phyloP scores from a whole-genome alignment of 2,888 invertebrate genomes.

The Drosophila kuntzei region DNA sequence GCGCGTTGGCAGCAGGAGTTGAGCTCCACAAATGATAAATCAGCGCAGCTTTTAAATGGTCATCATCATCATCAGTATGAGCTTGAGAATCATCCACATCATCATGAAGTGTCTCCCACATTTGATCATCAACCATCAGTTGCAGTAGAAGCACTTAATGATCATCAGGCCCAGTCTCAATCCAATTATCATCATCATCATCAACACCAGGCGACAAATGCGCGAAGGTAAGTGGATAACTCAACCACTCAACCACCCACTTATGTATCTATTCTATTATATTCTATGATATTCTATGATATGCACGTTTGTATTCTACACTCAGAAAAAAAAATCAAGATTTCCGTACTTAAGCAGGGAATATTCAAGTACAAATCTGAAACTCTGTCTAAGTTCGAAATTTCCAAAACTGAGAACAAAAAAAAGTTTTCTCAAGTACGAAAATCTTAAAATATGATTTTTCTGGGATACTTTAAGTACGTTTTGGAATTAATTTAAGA shows the following conservation, averaged over 20 bases:
- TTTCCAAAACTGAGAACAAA: too few species aligned
- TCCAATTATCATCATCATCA: conserved; percentile 42
- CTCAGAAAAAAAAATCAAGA: too few species aligned
- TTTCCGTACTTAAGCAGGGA: too few species aligned
- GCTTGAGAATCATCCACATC: conserved; percentile 14
- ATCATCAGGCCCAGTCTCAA: conserved; percentile 37
- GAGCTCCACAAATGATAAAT: conserved; percentile 46
- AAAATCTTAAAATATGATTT: too few species aligned
- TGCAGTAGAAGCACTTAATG: conserved; percentile 47
- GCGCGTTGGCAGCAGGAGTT: conserved; percentile 66
- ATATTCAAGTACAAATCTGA: too few species aligned
- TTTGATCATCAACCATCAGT: conserved; percentile 29
- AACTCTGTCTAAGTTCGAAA: too few species aligned
- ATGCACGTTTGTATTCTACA: conserved; percentile 13
- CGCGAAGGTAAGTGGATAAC: conserved; percentile 82
- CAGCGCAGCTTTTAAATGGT: conserved; percentile 46
- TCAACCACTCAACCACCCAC: background rate
- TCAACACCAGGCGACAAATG: conserved; percentile 71
- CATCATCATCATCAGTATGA: conserved; percentile 26
- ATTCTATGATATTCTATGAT: conserved; percentile 6
- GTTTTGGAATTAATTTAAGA: too few species aligned
- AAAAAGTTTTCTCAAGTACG: too few species aligned
- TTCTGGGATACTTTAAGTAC: too few species aligned
- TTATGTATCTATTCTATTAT: conserved; percentile 15
- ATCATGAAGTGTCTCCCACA: conserved; percentile 36